These are phyloP conservation scores for Ailuropoda melanoleuca DNA, from an alignment of 2,113 vertebrate species.

Conservation along the genomic window DNA sequence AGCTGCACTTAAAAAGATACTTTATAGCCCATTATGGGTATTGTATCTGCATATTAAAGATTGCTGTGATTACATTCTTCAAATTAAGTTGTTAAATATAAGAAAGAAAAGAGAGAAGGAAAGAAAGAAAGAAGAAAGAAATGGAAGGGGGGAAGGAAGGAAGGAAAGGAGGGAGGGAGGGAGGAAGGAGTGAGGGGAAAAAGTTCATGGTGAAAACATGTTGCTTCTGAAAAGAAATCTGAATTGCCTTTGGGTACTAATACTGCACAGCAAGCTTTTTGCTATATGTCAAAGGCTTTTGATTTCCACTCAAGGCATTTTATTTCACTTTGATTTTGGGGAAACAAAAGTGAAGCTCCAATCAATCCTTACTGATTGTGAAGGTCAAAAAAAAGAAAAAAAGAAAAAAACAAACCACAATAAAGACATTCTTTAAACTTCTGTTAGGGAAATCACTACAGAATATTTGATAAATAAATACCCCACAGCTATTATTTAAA, in stretches of 20 bases:
- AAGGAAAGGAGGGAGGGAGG: background rate
- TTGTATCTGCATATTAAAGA: slow-evolving; percentile 82
- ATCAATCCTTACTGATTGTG: slow-evolving; percentile 91
- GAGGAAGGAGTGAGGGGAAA: slow-evolving; percentile 65
- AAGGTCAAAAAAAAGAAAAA: slow-evolving; percentile 88
- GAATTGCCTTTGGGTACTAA: slow-evolving; percentile 87
- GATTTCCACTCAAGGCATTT: slow-evolving; percentile 97
- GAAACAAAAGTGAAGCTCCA: slow-evolving; percentile 92
- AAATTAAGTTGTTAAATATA: slow-evolving; percentile 73
- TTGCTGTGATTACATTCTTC: slow-evolving; percentile 81
- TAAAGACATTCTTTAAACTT: slow-evolving; percentile 84
- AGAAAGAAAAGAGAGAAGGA: background rate
- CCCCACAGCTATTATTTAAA: slow-evolving; percentile 64
- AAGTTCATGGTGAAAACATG: slow-evolving; percentile 83
- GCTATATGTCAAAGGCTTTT: slow-evolving; percentile 93
- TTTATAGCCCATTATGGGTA: slow-evolving; percentile 72
- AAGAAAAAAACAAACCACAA: background rate
- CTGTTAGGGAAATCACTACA: slow-evolving; percentile 75
- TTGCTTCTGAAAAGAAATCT: slow-evolving; percentile 85
- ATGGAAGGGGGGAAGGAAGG: background rate
- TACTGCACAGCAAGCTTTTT: slow-evolving; percentile 87
- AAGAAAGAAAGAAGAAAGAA: background rate
- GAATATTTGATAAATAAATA: slow-evolving; percentile 78
- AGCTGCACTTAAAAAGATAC: slow-evolving; percentile 71
- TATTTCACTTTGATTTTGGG: slow-evolving; percentile 97